A percentile compares a stretch with the other conserved stretches of the same genome.
Evolutionary conservation across 2,888 invertebrate genomes (phyloP).

Genomic region (Acrobeloides nanus): DNA sequence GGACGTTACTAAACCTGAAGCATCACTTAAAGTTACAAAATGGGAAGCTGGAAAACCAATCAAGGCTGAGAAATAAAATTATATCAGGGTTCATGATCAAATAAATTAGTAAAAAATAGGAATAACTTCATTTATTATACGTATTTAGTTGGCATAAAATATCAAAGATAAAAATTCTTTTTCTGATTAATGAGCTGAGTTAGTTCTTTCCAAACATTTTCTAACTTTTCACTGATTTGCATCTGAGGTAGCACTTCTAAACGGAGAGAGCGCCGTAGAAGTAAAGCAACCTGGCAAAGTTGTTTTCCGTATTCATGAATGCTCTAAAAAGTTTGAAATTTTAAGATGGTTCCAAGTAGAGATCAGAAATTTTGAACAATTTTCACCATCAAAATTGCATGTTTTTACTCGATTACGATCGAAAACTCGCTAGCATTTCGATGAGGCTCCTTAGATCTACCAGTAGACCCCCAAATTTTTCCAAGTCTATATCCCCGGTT

Average conservation of each 20-base stretch:
- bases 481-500: too few species aligned
- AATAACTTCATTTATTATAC: too few species aligned
- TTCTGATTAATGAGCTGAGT: conserved; percentile 2
- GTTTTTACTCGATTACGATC: too few species aligned
- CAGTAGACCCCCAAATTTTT: too few species aligned
- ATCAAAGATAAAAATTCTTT: background rate
- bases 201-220: conserved; percentile 1
- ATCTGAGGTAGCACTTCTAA: conserved; percentile 46
- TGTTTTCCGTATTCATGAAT: conserved; percentile 76
- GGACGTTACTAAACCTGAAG: background rate
- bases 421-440: too few species aligned
- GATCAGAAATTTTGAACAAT: too few species aligned
- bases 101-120: too few species aligned
- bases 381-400: too few species aligned
- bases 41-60: conserved; percentile 1
- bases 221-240: conserved; percentile 3
- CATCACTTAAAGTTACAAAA: background rate
- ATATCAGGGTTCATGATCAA: background rate
- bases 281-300: conserved; percentile 68
- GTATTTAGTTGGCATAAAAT: too few species aligned
- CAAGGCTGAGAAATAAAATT: background rate
- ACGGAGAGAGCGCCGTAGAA: conserved; percentile 68
- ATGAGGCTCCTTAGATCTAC: too few species aligned
- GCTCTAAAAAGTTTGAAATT: conserved; percentile 60
- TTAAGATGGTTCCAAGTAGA: background rate